Base-by-base conservation (phyloP, 2,797 vertebrate species). In the Ceryle rudis region DNA sequence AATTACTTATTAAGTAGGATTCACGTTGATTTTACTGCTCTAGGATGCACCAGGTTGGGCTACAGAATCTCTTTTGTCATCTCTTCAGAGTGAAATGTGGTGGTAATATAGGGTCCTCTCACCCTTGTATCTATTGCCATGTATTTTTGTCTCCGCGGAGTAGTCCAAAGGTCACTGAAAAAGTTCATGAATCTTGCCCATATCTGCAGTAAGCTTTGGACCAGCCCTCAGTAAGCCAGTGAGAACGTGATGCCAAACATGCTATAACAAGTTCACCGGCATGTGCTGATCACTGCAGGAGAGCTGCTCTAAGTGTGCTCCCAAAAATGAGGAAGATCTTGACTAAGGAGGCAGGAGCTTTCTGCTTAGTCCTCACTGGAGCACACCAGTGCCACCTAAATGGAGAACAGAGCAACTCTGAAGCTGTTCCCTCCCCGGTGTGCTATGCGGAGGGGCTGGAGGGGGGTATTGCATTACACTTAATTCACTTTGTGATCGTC, bases 1-100 rank as follows among this genome's bases (percentile, higher is more conserved):
- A 89, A 83, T 95, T 58, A 83, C 73, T 93, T 88, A 83, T 60
- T 79, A 86, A 86, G 55, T 35, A 69, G 71, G 67, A 83, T 91
- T 86, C 33, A 21, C 17, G 37, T 77, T 81, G 57, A 57, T 93
- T 94, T 92, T 87, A 93, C 44, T 74, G 74, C 58, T 82, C 66
- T 72, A 81, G 65, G 62, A 84, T 0, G 1, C 64, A 75, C 29
- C 89, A 23, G 7, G 29, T n/a, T 65, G 26, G 85, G 77, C 70
- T 86, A 42, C 65, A 74, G 65, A 81, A 83, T 55, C 37, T 41
- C 57, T 88, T 81, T 46, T 69, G 26, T 49, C 41, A 51, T 33
- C n/a, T 78, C 54, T 85, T 75, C 51, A 55, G 77, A 62, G 62
- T 58, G 73, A 86, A 94, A 93, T 72, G 47, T 41, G 18, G 39